Percentiles rank a stretch among this genome's conserved stretches.
These are phyloP conservation scores for Melolontha melolontha DNA, from an alignment of 2,888 invertebrate species.

Conservation along the genomic window DNA sequence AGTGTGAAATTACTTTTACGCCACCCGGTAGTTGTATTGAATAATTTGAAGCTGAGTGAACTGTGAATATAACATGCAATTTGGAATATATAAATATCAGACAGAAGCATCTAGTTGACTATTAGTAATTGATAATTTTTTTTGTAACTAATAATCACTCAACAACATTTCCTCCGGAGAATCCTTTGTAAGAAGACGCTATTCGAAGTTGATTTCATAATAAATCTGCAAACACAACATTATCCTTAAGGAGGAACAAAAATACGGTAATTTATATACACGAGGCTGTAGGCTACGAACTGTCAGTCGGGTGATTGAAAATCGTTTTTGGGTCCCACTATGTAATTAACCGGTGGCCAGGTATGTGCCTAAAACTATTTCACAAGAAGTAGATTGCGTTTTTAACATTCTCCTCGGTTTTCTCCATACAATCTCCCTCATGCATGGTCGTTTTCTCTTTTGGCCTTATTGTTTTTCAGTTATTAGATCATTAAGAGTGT, in stretches of 20 bases:
- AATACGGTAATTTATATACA: constrained; percentile 51
- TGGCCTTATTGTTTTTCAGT: constrained; percentile 46
- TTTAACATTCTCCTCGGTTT: constrained; percentile 43
- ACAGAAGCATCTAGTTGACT: too few species aligned
- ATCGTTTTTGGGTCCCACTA: constrained; percentile 57
- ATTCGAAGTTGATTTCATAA: constrained; percentile 1
- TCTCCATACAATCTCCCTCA: too few species aligned
- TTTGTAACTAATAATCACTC: too few species aligned
- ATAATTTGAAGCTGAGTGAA: too few species aligned
- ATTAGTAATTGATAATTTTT: too few species aligned
- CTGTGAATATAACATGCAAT: too few species aligned
- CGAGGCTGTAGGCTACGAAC: constrained; percentile 54
- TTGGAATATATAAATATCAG: too few species aligned
- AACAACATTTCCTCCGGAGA: too few species aligned
- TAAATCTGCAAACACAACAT: constrained; percentile 16
- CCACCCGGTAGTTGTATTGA: too few species aligned
- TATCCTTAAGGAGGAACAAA: constrained; percentile 12
- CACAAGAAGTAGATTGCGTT: constrained; percentile 49
- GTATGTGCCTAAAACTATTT: constrained; percentile 53
- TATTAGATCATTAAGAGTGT: constrained; percentile 38
- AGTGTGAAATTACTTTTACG: too few species aligned
- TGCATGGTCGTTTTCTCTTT: constrained; percentile 7
- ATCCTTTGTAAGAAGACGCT: too few species aligned
- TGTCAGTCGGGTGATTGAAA: constrained; percentile 58
- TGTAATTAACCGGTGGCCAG: constrained; percentile 61